phyloP scores from a whole-genome alignment of 2,113 vertebrate genomes.

The Psilopogon haemacephalus region DNA sequence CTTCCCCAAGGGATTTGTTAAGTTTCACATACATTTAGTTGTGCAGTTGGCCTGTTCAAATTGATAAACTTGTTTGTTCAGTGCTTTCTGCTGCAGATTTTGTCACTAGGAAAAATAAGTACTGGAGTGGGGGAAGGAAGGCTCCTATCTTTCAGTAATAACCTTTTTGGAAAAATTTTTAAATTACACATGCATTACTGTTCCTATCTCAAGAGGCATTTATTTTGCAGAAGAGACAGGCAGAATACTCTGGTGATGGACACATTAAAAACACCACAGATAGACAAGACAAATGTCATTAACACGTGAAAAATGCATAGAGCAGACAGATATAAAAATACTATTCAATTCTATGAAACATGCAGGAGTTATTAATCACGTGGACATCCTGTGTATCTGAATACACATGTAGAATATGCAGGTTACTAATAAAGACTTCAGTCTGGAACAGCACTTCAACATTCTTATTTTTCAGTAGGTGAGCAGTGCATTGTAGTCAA shows the following conservation, averaged over 20 bases:
- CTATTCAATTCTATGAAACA: background rate
- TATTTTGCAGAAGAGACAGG: constrained; percentile 63
- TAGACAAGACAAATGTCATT: constrained; percentile 48
- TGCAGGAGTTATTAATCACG: constrained; percentile 37
- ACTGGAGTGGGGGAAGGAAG: constrained; percentile 42
- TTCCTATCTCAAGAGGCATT: constrained; percentile 68
- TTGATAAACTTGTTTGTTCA: constrained; percentile 88
- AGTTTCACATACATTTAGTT: constrained; percentile 89
- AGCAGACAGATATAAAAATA: constrained; percentile 40
- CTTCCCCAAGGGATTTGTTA: constrained; percentile 88
- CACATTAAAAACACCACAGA: constrained; percentile 41
- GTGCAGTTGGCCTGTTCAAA: constrained; percentile 86
- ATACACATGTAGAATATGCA: background rate
- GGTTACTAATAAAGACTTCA: background rate
- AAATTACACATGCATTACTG: constrained; percentile 63
- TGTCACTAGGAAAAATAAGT: constrained; percentile 70
- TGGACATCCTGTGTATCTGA: background rate
- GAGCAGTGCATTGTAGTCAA: background rate
- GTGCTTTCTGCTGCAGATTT: constrained; percentile 71
- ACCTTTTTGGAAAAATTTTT: background rate
- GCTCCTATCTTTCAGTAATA: constrained; percentile 48
- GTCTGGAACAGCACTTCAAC: constrained; percentile 6
- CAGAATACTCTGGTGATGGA: constrained; percentile 9
- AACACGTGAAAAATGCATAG: constrained; percentile 47
- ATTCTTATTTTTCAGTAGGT: background rate